Percentiles rank a stretch among this genome's conserved stretches.
These are phyloP conservation scores for Lordiphosa andalusiaca DNA, from an alignment of 2,888 invertebrate species.

Conservation along the genomic window DNA sequence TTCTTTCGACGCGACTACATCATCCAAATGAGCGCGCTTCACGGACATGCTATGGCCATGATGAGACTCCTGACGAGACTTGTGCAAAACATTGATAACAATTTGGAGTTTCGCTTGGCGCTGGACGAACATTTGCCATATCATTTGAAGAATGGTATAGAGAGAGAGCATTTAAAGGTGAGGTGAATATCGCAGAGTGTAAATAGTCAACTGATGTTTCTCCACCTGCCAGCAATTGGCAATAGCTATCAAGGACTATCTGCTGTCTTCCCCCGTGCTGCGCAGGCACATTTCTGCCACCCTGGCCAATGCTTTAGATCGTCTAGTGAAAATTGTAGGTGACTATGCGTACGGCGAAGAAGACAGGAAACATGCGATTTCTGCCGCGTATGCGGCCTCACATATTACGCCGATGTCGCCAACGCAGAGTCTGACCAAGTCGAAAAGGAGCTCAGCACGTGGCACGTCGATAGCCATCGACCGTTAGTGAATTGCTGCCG, in stretches of 20 bases:
- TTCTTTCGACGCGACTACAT: slow-evolving; percentile 43
- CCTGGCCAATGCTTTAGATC: slow-evolving; percentile 12
- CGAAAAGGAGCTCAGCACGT: too few species aligned
- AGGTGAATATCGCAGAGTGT: too few species aligned
- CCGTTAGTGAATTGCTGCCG: too few species aligned
- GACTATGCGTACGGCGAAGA: slow-evolving; percentile 21
- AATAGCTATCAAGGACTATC: slow-evolving; percentile 18
- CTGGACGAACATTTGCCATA: slow-evolving; percentile 15
- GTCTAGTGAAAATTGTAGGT: slow-evolving; percentile 18
- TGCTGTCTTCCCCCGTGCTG: slow-evolving; percentile 18
- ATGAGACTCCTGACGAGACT: slow-evolving; percentile 41
- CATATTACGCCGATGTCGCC: too few species aligned
- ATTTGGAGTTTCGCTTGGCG: slow-evolving; percentile 33
- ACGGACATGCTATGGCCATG: slow-evolving; percentile 41
- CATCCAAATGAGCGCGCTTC: slow-evolving; percentile 38
- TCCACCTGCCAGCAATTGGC: slow-evolving; percentile 17
- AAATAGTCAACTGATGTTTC: too few species aligned
- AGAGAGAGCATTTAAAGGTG: slow-evolving; percentile 31
- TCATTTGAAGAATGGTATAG: slow-evolving; percentile 24
- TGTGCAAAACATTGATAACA: slow-evolving; percentile 29
- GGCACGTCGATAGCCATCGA: too few species aligned
- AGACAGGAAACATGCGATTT: slow-evolving; percentile 29
- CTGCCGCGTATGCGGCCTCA: slow-evolving; percentile 2
- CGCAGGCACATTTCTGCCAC: slow-evolving; percentile 20
- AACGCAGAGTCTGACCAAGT: too few species aligned